Percentiles rank a stretch among this genome's conserved stretches.
Evolutionary conservation across 1,140 invertebrate genomes (phyloP).

Genomic region (Calosoma granatense): DNA sequence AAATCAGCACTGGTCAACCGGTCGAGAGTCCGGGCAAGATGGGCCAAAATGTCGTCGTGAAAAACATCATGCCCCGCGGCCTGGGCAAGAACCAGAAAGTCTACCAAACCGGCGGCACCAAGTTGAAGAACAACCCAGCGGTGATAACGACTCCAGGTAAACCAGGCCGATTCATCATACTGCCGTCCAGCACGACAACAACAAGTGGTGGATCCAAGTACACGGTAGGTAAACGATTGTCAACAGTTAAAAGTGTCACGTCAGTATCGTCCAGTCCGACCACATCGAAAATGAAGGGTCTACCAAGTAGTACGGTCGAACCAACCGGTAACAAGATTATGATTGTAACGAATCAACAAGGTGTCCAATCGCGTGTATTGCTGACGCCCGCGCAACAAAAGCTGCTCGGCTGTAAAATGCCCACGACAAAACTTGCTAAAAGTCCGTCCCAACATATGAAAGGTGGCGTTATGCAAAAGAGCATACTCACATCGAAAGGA

Average conservation of each 20-base stretch:
- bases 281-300: slow-evolving; percentile 19
- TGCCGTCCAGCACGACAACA: slow-evolving; percentile 32
- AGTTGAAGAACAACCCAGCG: slow-evolving; percentile 20
- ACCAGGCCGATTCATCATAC: slow-evolving; percentile 50
- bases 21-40: not conserved
- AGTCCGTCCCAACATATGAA: slow-evolving; percentile 23
- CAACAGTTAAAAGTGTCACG: slow-evolving; percentile 34
- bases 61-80: not conserved
- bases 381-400: slow-evolving; percentile 47
- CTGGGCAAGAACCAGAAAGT: slow-evolving; percentile 11
- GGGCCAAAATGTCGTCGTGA: not conserved
- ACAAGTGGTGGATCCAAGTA: slow-evolving; percentile 18
- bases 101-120: slow-evolving; percentile 16
- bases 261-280: slow-evolving; percentile 22
- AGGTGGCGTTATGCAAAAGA: slow-evolving; percentile 18
- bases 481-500: slow-evolving; percentile 39
- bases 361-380: slow-evolving; percentile 42
- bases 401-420: slow-evolving; percentile 39
- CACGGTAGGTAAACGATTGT: slow-evolving; percentile 24
- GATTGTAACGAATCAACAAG: slow-evolving; percentile 48
- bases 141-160: slow-evolving; percentile 32
- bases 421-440: slow-evolving; percentile 35
- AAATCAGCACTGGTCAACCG: not conserved
- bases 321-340: slow-evolving; percentile 40
- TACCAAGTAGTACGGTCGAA: slow-evolving; percentile 24